Percentiles rank a stretch among this genome's conserved stretches.
Evolutionary conservation across 2,113 vertebrate species (phyloP).

Genomic region (Chascanopsetta lugubris): DNA sequence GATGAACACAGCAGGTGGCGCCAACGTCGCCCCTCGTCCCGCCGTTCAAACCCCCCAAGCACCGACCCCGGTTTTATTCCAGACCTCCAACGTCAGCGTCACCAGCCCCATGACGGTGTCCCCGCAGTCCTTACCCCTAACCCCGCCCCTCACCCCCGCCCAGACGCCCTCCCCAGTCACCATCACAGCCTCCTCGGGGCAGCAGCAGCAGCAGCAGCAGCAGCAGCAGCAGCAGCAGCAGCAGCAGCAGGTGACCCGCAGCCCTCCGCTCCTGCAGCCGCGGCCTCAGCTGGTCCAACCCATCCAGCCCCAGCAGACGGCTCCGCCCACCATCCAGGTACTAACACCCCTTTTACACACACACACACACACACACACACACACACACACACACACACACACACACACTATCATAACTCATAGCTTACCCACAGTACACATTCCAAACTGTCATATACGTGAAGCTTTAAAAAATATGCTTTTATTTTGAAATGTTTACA

Average conservation of each 20-base stretch:
- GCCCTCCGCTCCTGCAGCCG: constrained; percentile 87
- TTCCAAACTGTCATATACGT: no score
- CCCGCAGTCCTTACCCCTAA: constrained; percentile 69
- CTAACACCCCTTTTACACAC: not conserved
- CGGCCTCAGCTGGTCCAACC: constrained; percentile 80
- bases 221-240: no score
- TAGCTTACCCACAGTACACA: no score
- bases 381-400: no score
- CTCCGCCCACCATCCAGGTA: constrained; percentile 74
- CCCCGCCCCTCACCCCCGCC: constrained; percentile 71
- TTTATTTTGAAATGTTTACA: no score
- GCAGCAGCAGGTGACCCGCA: constrained; percentile 75
- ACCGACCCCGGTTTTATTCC: constrained; percentile 39
- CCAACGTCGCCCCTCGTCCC: constrained; percentile 9
- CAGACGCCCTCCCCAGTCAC: constrained; percentile 63
- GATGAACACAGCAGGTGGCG: constrained; percentile 64
- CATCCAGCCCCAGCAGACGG: constrained; percentile 70
- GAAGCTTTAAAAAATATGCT: no score
- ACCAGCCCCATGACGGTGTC: constrained; percentile 74
- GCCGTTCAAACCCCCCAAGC: constrained; percentile 50
- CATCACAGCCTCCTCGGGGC: constrained; percentile 19
- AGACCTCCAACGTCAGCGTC: constrained; percentile 59
- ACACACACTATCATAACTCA: no score
- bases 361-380: no score
- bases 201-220: no score